These are phyloP conservation scores for Orthosia incerta DNA, from an alignment of 2,888 invertebrate genomes.

Conservation along the genomic window DNA sequence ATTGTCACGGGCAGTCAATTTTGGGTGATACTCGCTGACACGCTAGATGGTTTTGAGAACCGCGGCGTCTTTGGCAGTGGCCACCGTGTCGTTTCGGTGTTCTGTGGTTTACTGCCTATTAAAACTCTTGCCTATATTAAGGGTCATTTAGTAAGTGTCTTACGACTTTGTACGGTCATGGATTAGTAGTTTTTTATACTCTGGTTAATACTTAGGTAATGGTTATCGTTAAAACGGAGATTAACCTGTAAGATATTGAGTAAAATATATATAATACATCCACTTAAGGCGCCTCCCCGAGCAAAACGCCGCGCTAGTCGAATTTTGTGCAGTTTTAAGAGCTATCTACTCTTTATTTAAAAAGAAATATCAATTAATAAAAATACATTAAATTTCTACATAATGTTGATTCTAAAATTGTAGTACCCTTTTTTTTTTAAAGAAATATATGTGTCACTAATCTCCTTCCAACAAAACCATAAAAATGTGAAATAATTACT, in stretches of 20 bases:
- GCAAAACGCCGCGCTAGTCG: too few species aligned
- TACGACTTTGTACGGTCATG: slow-evolving; percentile 16
- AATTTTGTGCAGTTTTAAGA: too few species aligned
- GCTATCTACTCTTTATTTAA: too few species aligned
- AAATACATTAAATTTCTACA: too few species aligned
- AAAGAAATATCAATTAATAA: too few species aligned
- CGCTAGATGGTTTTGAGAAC: not conserved
- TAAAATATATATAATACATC: not conserved
- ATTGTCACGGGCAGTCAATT: not conserved
- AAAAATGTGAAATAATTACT: too few species aligned
- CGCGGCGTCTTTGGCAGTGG: not conserved
- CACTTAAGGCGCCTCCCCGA: too few species aligned
- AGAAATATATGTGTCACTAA: too few species aligned
- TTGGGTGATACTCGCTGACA: not conserved
- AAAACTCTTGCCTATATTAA: slow-evolving; percentile 31
- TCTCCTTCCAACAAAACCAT: too few species aligned
- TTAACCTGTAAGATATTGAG: not conserved
- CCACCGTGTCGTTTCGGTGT: not conserved
- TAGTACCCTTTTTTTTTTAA: too few species aligned
- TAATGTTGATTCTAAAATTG: too few species aligned
- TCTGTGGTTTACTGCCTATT: slow-evolving; percentile 37
- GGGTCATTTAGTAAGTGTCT: slow-evolving; percentile 22
- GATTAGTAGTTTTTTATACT: slow-evolving; percentile 11
- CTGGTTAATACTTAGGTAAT: slow-evolving; percentile 4
- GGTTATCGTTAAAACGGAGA: slow-evolving; percentile 7